phyloP scores from a whole-genome alignment of 2,888 invertebrate species.

The Cancer borealis region DNA sequence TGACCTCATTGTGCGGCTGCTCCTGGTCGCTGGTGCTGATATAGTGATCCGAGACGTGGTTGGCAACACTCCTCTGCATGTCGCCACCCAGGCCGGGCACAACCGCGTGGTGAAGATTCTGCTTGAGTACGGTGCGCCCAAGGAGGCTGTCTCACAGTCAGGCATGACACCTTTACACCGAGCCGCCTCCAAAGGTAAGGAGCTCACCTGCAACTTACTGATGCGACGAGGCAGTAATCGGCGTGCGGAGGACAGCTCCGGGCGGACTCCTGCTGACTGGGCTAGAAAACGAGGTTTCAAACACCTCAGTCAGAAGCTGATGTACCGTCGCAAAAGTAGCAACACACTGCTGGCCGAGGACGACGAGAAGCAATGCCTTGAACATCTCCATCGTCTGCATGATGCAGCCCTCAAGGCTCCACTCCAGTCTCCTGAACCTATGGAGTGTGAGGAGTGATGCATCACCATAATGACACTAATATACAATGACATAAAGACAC shows the following conservation, averaged over 20 bases:
- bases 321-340: conserved; percentile 65
- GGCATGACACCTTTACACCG: conserved; percentile 72
- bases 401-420: conserved; percentile 54
- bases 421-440: not conserved
- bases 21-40: conserved; percentile 65
- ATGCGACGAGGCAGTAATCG: conserved; percentile 60
- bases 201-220: conserved; percentile 66
- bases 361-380: not conserved
- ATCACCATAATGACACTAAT: not conserved
- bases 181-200: conserved; percentile 73
- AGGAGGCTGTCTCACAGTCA: conserved; percentile 53
- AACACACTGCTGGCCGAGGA: conserved; percentile 36
- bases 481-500: not conserved
- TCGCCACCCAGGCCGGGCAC: conserved; percentile 92
- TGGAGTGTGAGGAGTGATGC: conserved; percentile 11
- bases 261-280: conserved; percentile 72
- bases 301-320: conserved; percentile 59
- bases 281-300: conserved; percentile 69
- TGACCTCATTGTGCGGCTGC: conserved; percentile 66
- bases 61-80: conserved; percentile 74
- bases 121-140: conserved; percentile 82
- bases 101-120: conserved; percentile 93
- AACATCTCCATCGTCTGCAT: conserved; percentile 58
- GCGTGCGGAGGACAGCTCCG: conserved; percentile 56
- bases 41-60: conserved; percentile 63